A percentile compares a stretch with the other conserved stretches of the same genome.
phyloP scores from a whole-genome alignment of 2,797 vertebrate genomes.

The Halcyon badia region DNA sequence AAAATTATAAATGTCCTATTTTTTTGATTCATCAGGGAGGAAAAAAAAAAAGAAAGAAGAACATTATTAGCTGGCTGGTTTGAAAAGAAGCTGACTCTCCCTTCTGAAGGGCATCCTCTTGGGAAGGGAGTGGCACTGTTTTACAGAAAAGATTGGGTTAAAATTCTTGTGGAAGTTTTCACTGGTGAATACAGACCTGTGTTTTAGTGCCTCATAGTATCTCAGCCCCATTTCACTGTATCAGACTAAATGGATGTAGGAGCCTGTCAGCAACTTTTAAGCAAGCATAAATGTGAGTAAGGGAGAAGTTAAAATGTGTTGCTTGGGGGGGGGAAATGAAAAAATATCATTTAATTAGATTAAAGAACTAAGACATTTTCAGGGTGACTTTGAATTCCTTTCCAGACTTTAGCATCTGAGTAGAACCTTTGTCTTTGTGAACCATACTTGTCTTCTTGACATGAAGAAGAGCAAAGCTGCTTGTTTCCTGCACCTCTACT shows the following conservation, averaged over 20 bases:
- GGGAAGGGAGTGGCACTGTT: not conserved
- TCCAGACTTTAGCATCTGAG: not conserved
- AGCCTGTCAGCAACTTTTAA: not conserved
- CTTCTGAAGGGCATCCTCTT: not conserved
- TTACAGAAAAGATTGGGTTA: not conserved
- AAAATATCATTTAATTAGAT: not conserved
- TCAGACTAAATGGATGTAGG: not conserved
- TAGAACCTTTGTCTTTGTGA: not conserved
- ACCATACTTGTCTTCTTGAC: not conserved
- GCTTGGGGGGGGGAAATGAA: fast-evolving
- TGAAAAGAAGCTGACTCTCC: not conserved
- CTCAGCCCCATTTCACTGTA: not conserved
- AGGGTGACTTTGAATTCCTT: not conserved
- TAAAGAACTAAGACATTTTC: not conserved
- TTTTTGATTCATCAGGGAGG: not conserved
- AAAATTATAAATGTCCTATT: not conserved
- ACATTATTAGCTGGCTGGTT: not conserved
- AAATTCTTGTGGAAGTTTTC: not conserved
- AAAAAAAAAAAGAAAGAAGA: not conserved
- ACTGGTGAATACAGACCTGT: not conserved
- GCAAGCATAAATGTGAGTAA: not conserved
- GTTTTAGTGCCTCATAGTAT: not conserved
- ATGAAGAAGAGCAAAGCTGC: not conserved
- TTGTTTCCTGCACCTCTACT: not conserved
- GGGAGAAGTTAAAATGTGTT: not conserved